Percentiles rank a stretch among this genome's conserved stretches.
These are phyloP conservation scores for Conus canariensis DNA, from an alignment of 2,888 invertebrate genomes.

Conservation along the genomic window DNA sequence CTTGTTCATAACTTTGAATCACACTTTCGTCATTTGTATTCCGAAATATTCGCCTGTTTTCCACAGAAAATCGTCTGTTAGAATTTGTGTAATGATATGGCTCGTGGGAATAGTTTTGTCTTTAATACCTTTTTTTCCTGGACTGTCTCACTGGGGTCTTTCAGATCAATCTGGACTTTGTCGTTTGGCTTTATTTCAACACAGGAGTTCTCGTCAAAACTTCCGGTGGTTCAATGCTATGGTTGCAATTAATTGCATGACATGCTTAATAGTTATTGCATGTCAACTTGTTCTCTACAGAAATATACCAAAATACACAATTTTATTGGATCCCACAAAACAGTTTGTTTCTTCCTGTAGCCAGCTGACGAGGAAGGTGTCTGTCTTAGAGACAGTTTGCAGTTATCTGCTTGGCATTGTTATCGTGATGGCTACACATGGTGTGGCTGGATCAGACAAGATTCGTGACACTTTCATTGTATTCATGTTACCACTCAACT, in stretches of 20 bases:
- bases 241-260: background rate
- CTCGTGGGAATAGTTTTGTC: background rate
- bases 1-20: background rate
- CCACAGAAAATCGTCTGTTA: background rate
- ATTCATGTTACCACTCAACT: background rate
- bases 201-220: background rate
- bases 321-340: background rate
- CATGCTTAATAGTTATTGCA: background rate
- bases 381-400: background rate
- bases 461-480: background rate
- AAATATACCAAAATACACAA: background rate
- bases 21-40: background rate
- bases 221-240: background rate
- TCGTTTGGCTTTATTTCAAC: background rate
- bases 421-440: background rate
- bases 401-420: background rate
- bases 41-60: background rate
- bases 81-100: background rate
- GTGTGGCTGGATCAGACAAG: background rate
- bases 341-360: background rate
- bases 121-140: background rate
- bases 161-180: background rate
- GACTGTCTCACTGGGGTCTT: background rate
- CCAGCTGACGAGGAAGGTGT: background rate
- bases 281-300: background rate